Percentiles rank a stretch among this genome's conserved stretches.
Evolutionary conservation across 2,888 invertebrate genomes (phyloP).

Genomic region (Parnassius mnemosyne): DNA sequence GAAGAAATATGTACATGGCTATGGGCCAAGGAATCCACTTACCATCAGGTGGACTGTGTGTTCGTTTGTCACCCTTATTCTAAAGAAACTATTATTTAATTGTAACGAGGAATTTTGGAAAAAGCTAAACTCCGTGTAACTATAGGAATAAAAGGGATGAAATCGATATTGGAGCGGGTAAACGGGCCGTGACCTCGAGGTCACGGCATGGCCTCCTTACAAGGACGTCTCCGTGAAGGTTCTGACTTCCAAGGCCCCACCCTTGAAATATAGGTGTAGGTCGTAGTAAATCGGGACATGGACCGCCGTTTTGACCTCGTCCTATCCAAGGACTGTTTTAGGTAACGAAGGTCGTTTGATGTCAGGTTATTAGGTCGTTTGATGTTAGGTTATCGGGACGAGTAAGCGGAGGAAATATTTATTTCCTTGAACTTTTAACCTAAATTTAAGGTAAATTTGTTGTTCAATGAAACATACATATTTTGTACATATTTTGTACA

Average conservation of each 20-base stretch:
- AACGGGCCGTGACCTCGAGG: constrained; percentile 1
- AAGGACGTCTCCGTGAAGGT: constrained; percentile 5
- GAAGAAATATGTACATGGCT: too few relatives aligned
- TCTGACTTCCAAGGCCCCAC: constrained; percentile 13
- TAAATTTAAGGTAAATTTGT: constrained; percentile 1
- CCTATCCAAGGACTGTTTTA: constrained; percentile 5
- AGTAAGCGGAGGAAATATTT: neutral
- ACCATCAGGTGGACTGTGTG: too few relatives aligned
- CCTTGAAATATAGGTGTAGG: constrained; percentile 7
- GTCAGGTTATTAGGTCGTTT: constrained; percentile 6
- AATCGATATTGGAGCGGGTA: too few relatives aligned
- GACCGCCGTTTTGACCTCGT: constrained; percentile 6
- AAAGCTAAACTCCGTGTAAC: too few relatives aligned
- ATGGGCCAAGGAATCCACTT: too few relatives aligned
- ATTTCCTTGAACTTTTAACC: constrained; percentile 10
- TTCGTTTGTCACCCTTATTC: too few relatives aligned
- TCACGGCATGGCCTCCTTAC: constrained; percentile 1
- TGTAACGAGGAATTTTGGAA: too few relatives aligned
- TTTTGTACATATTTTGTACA: too few relatives aligned
- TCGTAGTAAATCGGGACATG: constrained; percentile 11
- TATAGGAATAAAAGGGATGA: too few relatives aligned
- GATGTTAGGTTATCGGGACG: constrained; percentile 8
- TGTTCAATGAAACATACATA: neutral
- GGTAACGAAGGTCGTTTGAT: neutral
- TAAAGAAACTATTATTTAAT: too few relatives aligned